phyloP scores from a whole-genome alignment of 2,113 vertebrate genomes.

The Crotalus tigris region DNA sequence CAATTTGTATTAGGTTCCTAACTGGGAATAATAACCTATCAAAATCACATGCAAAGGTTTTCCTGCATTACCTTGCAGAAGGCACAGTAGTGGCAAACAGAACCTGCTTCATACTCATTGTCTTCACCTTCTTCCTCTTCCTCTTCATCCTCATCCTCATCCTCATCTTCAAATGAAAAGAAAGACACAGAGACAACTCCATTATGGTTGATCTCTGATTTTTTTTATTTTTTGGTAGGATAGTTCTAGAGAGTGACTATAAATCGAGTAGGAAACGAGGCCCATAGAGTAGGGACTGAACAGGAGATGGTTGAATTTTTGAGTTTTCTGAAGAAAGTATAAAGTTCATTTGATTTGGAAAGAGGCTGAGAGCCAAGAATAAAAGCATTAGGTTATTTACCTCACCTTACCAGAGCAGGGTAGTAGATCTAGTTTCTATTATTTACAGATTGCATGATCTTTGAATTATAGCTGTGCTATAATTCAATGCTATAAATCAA shows the following conservation, averaged over 20 bases:
- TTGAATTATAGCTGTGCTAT: neutral
- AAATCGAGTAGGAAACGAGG: neutral
- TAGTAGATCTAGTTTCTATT: neutral
- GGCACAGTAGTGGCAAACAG: constrained; percentile 80
- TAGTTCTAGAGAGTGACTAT: neutral
- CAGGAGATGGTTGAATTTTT: neutral
- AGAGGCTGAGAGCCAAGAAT: neutral
- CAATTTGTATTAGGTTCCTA: neutral
- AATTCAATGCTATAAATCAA: neutral
- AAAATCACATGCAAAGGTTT: neutral
- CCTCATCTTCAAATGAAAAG: constrained; percentile 22
- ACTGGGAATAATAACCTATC: neutral
- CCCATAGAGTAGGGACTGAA: neutral
- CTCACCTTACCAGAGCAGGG: neutral
- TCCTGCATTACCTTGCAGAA: constrained; percentile 80
- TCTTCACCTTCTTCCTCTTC: constrained; percentile 40
- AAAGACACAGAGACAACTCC: neutral
- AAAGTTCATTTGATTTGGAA: neutral
- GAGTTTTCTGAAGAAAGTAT: neutral
- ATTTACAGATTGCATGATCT: neutral
- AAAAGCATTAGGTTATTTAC: neutral
- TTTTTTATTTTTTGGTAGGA: neutral
- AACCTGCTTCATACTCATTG: constrained; percentile 77
- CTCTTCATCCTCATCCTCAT: constrained; percentile 16
- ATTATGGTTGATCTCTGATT: neutral